Conservation (phyloP, 1,140 invertebrate species). For the Drosophila ercepeae region DNA sequence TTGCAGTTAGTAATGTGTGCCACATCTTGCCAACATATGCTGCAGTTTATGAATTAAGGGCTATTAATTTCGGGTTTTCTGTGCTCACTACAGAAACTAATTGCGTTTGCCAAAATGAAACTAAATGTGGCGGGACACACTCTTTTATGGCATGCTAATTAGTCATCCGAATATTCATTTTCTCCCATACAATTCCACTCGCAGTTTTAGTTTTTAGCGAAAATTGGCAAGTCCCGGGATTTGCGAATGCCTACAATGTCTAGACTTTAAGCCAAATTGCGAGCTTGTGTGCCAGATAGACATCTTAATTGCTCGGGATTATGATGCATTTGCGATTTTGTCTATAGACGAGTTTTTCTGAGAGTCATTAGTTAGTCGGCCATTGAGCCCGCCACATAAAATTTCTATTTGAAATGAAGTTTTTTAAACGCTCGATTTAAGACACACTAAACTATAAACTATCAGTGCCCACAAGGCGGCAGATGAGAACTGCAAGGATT, state of each 20-base stretch:
- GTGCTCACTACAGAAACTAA: slow-evolving; percentile 39
- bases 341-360: slow-evolving; percentile 2
- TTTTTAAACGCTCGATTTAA: too few relatives aligned
- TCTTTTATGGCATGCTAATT: slow-evolving; percentile 53
- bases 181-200: slow-evolving; percentile 7
- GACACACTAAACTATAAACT: too few relatives aligned
- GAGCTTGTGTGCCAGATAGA: slow-evolving; percentile 58
- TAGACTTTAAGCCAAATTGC: slow-evolving; percentile 52
- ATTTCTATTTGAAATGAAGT: background rate
- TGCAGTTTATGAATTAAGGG: slow-evolving; percentile 61
- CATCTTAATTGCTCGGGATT: slow-evolving; percentile 73
- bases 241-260: slow-evolving; percentile 31
- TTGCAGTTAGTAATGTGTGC: slow-evolving; percentile 14
- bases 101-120: slow-evolving; percentile 53
- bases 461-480: too few relatives aligned
- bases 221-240: slow-evolving; percentile 34
- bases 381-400: slow-evolving; percentile 2
- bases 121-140: slow-evolving; percentile 32
- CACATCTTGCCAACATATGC: slow-evolving; percentile 46
- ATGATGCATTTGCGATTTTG: slow-evolving; percentile 36
- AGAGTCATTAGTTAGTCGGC: slow-evolving; percentile 33
- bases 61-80: slow-evolving; percentile 48
- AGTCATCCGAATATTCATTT: slow-evolving; percentile 31
- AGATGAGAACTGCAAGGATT: too few relatives aligned
- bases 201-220: slow-evolving; percentile 9